A percentile compares a stretch with the other conserved stretches of the same genome.
phyloP scores from a whole-genome alignment of 1,140 invertebrate species.

The Archivesica marissinica region DNA sequence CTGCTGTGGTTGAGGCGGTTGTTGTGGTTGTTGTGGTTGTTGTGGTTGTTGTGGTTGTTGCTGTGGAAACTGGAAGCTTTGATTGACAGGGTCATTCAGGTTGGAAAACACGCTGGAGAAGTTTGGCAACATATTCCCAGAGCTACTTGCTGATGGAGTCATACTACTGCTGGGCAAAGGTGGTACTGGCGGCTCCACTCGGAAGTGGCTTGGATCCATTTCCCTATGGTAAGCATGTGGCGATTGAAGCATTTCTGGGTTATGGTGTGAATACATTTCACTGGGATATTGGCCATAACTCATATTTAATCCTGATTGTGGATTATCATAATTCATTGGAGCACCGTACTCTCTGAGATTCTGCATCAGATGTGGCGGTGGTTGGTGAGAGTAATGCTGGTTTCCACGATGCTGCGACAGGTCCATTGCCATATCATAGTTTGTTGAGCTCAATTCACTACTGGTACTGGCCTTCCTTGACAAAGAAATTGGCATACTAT shows the following conservation, averaged over 20 bases:
- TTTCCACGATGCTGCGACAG: slow-evolving; percentile 24
- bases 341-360: slow-evolving; percentile 1
- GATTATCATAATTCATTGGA: neutral
- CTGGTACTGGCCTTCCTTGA: slow-evolving; percentile 11
- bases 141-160: neutral
- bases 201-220: neutral
- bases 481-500: neutral
- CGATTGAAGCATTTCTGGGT: neutral
- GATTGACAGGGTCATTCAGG: slow-evolving; percentile 18
- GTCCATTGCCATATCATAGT: slow-evolving; percentile 48
- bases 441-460: slow-evolving; percentile 18
- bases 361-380: neutral
- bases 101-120: slow-evolving; percentile 56
- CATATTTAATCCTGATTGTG: neutral
- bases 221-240: neutral
- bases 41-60: too few relatives aligned
- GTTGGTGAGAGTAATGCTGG: neutral
- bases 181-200: neutral
- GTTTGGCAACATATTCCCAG: slow-evolving; percentile 50
- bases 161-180: neutral
- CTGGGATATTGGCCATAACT: slow-evolving; percentile 2
- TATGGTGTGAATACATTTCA: neutral
- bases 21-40: too few relatives aligned
- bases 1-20: slow-evolving; percentile 10
- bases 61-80: slow-evolving; percentile 23